Conservation (phyloP, 2,797 vertebrate genomes). For the Pogonophryne albipinna region DNA sequence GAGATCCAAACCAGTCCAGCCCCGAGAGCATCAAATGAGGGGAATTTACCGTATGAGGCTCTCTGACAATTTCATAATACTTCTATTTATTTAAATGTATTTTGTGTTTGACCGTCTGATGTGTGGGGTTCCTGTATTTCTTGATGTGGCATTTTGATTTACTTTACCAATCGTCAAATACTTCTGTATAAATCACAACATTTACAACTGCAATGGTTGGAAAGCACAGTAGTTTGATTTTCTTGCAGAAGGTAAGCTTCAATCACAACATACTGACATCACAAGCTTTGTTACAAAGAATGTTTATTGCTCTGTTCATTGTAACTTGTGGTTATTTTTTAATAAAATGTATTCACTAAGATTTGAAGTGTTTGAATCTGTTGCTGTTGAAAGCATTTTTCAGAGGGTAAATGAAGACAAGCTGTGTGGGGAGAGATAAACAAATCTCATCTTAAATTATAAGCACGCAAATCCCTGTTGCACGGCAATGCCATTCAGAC, state of each 20-base stretch:
- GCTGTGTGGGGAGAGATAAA: not conserved
- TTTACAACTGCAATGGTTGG: not conserved
- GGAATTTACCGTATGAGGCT: not conserved
- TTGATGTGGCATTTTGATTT: constrained; percentile 2
- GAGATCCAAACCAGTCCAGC: constrained; percentile 33
- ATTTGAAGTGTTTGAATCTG: not conserved
- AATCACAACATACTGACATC: not conserved
- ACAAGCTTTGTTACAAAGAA: not conserved
- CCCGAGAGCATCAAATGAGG: constrained; percentile 55
- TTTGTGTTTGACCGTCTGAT: constrained; percentile 21
- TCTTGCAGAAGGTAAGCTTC: not conserved
- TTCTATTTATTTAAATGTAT: constrained; percentile 12
- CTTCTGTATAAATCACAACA: not conserved
- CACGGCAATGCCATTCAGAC: not conserved
- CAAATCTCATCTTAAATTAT: not conserved
- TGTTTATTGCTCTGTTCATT: constrained; percentile 26
- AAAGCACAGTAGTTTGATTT: constrained; percentile 7
- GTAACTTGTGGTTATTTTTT: constrained; percentile 19
- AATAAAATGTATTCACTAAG: constrained; percentile 27
- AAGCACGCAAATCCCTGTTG: not conserved
- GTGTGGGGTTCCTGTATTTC: not conserved
- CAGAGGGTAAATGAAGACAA: not conserved
- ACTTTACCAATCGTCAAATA: not conserved
- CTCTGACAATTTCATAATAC: not conserved
- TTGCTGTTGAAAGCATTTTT: constrained; percentile 3